phyloP scores from a whole-genome alignment of 2,888 invertebrate genomes.

The Campoletis raptor region DNA sequence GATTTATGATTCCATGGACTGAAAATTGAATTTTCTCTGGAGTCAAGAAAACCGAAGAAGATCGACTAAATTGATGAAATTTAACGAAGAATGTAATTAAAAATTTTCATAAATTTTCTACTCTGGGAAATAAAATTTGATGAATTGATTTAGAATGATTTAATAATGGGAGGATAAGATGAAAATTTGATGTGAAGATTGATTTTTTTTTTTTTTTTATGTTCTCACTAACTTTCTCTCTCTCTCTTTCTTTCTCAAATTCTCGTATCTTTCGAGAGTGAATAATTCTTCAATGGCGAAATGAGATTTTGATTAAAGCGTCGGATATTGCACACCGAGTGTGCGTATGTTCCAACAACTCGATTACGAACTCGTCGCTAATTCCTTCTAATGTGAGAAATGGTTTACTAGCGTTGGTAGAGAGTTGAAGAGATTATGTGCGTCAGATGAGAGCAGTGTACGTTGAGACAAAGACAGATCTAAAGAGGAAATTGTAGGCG shows the following conservation, averaged over 20 bases:
- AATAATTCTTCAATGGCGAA: not conserved
- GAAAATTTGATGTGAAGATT: not conserved
- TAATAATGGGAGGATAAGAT: not conserved
- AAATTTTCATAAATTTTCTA: not conserved
- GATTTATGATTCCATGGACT: too few relatives aligned
- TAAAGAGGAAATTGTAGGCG: constrained; percentile 39
- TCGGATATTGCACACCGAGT: not conserved
- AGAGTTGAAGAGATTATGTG: constrained; percentile 27
- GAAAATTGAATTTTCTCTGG: not conserved
- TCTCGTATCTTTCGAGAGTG: not conserved
- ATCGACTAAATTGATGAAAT: not conserved
- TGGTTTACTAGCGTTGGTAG: constrained; percentile 5
- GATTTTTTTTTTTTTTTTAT: not conserved
- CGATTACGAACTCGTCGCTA: constrained; percentile 56
- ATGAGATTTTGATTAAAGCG: constrained; percentile 44
- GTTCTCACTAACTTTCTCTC: not conserved
- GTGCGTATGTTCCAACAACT: constrained; percentile 22
- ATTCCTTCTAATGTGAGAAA: constrained; percentile 48
- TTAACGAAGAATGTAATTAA: not conserved
- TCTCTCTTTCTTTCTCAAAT: not conserved
- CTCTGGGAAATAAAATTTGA: not conserved
- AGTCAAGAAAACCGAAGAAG: not conserved
- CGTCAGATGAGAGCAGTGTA: constrained; percentile 15
- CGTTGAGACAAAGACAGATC: constrained; percentile 18
- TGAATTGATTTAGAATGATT: not conserved